phyloP scores from a whole-genome alignment of 2,888 invertebrate species.

The Phasia obesa region DNA sequence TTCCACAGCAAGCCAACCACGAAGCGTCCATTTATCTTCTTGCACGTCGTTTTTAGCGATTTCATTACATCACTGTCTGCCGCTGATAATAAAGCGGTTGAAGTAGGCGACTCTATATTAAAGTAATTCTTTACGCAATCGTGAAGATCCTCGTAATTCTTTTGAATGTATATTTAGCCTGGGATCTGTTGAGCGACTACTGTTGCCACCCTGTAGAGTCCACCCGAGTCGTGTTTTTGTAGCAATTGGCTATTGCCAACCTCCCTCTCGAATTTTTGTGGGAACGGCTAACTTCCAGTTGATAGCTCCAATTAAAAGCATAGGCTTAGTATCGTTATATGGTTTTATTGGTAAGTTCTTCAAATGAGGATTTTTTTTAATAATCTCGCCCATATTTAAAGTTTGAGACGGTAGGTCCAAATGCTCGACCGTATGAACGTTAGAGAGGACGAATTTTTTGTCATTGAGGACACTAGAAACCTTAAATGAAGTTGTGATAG shows the following conservation, averaged over 20 bases:
- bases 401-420: neutral
- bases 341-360: neutral
- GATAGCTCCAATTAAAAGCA: too few species aligned
- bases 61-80: constrained; percentile 20
- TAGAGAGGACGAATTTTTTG: too few species aligned
- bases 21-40: constrained; percentile 8
- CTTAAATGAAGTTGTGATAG: neutral
- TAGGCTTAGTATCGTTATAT: neutral
- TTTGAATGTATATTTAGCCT: constrained; percentile 1
- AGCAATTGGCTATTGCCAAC: too few species aligned
- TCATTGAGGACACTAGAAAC: too few species aligned
- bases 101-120: too few species aligned
- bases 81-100: constrained; percentile 4
- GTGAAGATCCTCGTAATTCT: constrained; percentile 1
- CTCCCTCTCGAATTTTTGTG: too few species aligned
- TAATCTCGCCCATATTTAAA: neutral
- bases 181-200: neutral
- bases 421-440: neutral
- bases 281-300: too few species aligned
- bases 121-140: constrained; percentile 15
- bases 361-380: neutral
- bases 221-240: too few species aligned
- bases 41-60: constrained; percentile 62
- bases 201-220: too few species aligned
- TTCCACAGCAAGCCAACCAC: constrained; percentile 38